Evolutionary conservation across 2,113 vertebrate species (phyloP), one percentile per base, ranked within the genome.

Genomic region (Arvicanthis niloticus): DNA sequence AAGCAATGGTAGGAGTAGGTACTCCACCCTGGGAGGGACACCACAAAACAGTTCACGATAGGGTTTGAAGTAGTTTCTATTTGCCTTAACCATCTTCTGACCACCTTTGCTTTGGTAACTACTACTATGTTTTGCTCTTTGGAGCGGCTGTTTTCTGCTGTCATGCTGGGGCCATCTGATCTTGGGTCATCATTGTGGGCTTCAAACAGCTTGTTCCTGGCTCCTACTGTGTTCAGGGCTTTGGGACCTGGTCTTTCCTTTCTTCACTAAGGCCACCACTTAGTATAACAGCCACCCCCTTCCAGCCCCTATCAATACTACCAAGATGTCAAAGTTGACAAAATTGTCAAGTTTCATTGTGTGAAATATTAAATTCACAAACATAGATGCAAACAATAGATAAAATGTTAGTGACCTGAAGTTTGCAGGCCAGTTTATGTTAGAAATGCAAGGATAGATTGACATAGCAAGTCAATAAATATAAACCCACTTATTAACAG

Each of bases 311-410:
- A 2, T 40, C 45, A 89, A 9, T 34, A 85, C 53, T 68, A 45
- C 8, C 19, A 56, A 5, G 45, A 45, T 73, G 53, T 51, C 29
- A 62, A 80, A 80, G 62, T 56, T 89, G 80, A 70, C 19, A 48
- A 60, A 53, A 13, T 37, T 78, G 31, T 67, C 42, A 78, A 48
- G 51, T 78, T 48, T 80, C 53, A 73, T 37, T 56, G 70, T 56
- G 21, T 60, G 45, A 72, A 96, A 87, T 60, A 65, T 56, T 91
- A 45, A 8, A 48, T 60, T 95, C 90, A 65, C 22, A 78, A 86
- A n/a, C 42, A 72, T n/a, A 89, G 60, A 80, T 34, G 31, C 51
- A 91, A 85, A 77, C 17, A n/a, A 58, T 58, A 29, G 48, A 65
- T 51, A 65, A 81, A 73, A 73, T 42, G 21, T 37, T 21, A 81